These are phyloP conservation scores for Paratilapia polleni DNA, from an alignment of 2,113 vertebrate genomes.

Conservation along the genomic window DNA sequence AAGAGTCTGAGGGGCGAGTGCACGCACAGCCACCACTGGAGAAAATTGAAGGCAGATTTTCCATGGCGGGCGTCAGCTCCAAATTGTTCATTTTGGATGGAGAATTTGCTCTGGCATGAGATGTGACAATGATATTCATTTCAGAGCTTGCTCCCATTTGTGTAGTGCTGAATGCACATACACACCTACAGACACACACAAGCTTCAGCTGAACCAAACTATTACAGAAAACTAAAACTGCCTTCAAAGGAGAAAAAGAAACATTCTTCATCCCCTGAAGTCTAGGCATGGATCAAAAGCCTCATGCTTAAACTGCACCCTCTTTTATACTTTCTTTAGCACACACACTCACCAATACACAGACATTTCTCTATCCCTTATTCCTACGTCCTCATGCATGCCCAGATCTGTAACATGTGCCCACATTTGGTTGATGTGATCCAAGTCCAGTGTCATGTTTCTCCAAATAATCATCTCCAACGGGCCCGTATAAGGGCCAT, in stretches of 20 bases:
- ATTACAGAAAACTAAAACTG: slow-evolving; percentile 74
- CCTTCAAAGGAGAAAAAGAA: slow-evolving; percentile 74
- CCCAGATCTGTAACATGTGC: slow-evolving; percentile 30
- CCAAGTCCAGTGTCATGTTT: slow-evolving; percentile 44
- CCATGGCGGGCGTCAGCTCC: slow-evolving; percentile 64
- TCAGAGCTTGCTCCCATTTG: slow-evolving; percentile 37
- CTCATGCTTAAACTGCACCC: slow-evolving; percentile 21
- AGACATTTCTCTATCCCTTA: not conserved
- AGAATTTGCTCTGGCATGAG: slow-evolving; percentile 67
- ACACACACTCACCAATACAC: not conserved
- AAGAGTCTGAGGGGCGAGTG: slow-evolving; percentile 13
- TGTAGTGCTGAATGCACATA: slow-evolving; percentile 39
- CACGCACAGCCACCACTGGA: slow-evolving; percentile 45
- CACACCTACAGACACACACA: slow-evolving; percentile 17
- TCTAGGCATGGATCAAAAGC: slow-evolving; percentile 64
- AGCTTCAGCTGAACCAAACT: slow-evolving; percentile 55
- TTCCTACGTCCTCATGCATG: slow-evolving; percentile 1
- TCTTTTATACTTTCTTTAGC: not conserved
- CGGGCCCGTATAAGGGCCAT: slow-evolving; percentile 20
- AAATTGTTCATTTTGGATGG: slow-evolving; percentile 69
- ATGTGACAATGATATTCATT: slow-evolving; percentile 67
- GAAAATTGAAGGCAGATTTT: slow-evolving; percentile 81
- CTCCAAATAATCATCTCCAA: slow-evolving; percentile 50
- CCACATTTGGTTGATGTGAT: slow-evolving; percentile 25
- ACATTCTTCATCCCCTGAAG: slow-evolving; percentile 52